These are phyloP conservation scores for Trichonephila inaurata DNA, from an alignment of 1,140 invertebrate species.

Conservation along the genomic window DNA sequence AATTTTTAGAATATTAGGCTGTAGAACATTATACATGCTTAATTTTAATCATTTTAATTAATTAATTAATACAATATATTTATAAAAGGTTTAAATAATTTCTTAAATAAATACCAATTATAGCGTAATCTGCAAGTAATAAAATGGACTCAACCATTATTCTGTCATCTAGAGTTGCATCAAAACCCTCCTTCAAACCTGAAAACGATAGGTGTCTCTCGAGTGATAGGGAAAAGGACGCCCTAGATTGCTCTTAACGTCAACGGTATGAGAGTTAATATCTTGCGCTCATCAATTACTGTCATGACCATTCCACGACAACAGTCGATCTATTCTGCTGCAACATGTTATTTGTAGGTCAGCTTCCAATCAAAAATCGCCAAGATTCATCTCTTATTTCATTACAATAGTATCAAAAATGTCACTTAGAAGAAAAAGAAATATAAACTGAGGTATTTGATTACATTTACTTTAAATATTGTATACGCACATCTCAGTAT, in stretches of 20 bases:
- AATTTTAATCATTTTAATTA: no score
- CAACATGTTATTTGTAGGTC: slow-evolving; percentile 46
- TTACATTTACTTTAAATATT: no score
- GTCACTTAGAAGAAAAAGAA: no score
- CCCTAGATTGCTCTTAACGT: slow-evolving; percentile 31
- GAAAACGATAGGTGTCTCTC: not conserved
- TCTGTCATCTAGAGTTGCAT: not conserved
- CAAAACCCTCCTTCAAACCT: slow-evolving; percentile 14
- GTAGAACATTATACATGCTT: no score
- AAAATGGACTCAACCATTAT: not conserved
- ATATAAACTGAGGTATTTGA: no score
- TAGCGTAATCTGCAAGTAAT: not conserved
- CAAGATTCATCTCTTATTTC: not conserved
- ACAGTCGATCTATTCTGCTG: not conserved
- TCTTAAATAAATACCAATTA: not conserved
- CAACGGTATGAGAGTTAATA: slow-evolving; percentile 71
- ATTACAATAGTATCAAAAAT: no score
- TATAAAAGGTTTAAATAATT: not conserved
- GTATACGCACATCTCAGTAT: no score
- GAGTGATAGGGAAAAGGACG: slow-evolving; percentile 12
- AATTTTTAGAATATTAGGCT: no score
- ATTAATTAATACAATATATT: no score
- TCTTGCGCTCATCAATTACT: slow-evolving; percentile 70
- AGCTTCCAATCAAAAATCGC: slow-evolving; percentile 5
- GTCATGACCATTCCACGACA: slow-evolving; percentile 20